phyloP scores from a whole-genome alignment of 2,113 vertebrate species.

The Periophthalmodon schlosseri region DNA sequence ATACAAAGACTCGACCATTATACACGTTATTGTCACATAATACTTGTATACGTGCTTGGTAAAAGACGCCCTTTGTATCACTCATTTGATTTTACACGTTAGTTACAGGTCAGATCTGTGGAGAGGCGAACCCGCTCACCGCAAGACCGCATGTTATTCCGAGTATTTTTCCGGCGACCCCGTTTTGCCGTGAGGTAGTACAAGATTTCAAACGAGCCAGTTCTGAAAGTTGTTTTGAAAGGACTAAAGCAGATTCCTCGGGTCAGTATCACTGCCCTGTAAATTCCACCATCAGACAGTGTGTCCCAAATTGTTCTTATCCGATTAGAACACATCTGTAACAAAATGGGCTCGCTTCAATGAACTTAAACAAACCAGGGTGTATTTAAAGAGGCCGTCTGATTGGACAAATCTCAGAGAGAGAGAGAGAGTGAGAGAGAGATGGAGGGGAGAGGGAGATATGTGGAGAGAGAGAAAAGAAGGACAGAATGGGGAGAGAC shows the following conservation, averaged over 20 bases:
- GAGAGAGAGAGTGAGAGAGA: slow-evolving; percentile 5
- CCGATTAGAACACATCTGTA: neutral
- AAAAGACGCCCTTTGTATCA: neutral
- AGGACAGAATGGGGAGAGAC: slow-evolving; percentile 1
- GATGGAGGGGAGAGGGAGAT: neutral
- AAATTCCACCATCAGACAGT: neutral
- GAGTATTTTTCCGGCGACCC: neutral
- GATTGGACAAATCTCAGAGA: slow-evolving; percentile 9
- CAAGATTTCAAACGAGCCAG: neutral
- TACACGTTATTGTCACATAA: neutral
- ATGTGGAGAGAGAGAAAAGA: slow-evolving; percentile 1
- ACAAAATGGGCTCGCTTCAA: neutral
- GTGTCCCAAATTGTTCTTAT: neutral
- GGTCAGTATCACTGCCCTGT: neutral
- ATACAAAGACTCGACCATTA: slow-evolving; percentile 14
- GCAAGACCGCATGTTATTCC: neutral
- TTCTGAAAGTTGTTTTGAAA: neutral
- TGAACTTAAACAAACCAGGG: neutral
- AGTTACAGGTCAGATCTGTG: no score
- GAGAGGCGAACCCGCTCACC: neutral
- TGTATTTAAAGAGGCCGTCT: neutral
- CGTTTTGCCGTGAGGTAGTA: neutral
- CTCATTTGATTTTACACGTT: no score
- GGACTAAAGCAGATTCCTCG: neutral
- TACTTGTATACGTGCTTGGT: neutral